Base-by-base conservation (phyloP, 2,113 vertebrate species). In the Actinemys pallida region DNA sequence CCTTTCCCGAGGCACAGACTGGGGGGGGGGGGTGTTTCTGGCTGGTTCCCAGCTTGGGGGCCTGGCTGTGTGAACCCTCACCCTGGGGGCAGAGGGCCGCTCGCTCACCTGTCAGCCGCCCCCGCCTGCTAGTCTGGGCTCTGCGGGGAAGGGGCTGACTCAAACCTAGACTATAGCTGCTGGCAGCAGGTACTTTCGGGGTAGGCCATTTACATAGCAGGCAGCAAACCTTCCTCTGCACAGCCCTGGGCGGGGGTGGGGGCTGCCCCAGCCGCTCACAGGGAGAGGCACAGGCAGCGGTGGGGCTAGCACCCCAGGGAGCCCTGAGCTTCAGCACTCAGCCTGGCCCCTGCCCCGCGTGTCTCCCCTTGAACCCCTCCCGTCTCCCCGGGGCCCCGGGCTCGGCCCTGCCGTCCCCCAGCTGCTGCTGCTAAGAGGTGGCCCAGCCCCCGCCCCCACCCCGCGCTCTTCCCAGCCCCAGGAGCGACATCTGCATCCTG, bases 401-500 rank as follows among this genome's bases (percentile, higher is more conserved):
- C 9, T 2, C 1, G 24, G 49, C 24, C 57, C 24, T n/a, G 35
- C 39, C 54, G 35, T 16, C 24, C 83, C 42, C 42, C 42, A 45
- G 42, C 42, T 5, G 42, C 39, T 1, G 19, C 53, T 3, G 17
- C 7, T 14, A 47, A 24, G 81, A 42, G 11, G 11, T 10, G 27
- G 27, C 35, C 27, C 39, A 35, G 50, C 13, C 4, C 11, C n/a
- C 54, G 6, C 14, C 45, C 69, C 52, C 27, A 2, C 47, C 3
- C 1, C 20, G 31, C 62, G 35, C 3, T 24, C 49, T 6, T 17
- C 54, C 3, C 8, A 1, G 52, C 65, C 39, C 47, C 16, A 0
- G 1, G 10, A 12, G 5, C 35, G 27, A 79, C 95, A 88, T 83
- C 47, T 84, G 93, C 81, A 89, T 96, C 95, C 95, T 91, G 83